Evolutionary conservation across 2,888 invertebrate species (phyloP).

Genomic region (Oligia fasciuncula): DNA sequence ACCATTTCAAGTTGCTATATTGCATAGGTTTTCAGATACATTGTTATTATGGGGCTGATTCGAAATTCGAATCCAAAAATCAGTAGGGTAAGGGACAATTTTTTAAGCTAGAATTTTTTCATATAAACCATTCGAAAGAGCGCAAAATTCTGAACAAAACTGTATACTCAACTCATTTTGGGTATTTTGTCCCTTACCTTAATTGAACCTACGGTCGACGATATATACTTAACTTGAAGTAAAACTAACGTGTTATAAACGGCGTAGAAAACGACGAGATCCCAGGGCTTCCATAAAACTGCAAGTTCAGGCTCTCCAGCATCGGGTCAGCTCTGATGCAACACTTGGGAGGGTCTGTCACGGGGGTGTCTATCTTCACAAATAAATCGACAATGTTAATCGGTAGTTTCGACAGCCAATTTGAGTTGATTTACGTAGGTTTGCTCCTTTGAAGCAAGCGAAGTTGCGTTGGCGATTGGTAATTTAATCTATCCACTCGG

Average conservation of each 20-base stretch:
- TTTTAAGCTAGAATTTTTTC: too few relatives aligned
- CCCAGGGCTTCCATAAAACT: constrained; percentile 82
- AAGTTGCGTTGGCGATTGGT: background rate
- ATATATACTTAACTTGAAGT: background rate
- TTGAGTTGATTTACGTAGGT: constrained; percentile 47
- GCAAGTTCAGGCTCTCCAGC: constrained; percentile 80
- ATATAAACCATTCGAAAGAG: too few relatives aligned
- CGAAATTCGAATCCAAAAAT: too few relatives aligned
- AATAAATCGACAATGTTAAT: constrained; percentile 51
- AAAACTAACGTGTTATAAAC: constrained; percentile 78
- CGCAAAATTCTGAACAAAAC: too few relatives aligned
- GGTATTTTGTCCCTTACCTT: too few relatives aligned
- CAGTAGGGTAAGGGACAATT: too few relatives aligned
- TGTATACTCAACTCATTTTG: too few relatives aligned
- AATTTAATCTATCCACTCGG: too few relatives aligned
- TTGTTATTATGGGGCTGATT: too few relatives aligned
- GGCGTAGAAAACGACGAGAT: constrained; percentile 76
- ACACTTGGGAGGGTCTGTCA: constrained; percentile 72
- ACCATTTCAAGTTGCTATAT: too few relatives aligned
- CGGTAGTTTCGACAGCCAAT: constrained; percentile 42
- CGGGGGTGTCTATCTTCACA: constrained; percentile 72
- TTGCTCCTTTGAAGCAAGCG: constrained; percentile 32
- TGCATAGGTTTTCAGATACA: too few relatives aligned
- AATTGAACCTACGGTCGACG: too few relatives aligned
- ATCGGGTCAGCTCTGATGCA: constrained; percentile 84